Conservation (phyloP, 1,140 invertebrate species). For the Microplitis mediator region DNA sequence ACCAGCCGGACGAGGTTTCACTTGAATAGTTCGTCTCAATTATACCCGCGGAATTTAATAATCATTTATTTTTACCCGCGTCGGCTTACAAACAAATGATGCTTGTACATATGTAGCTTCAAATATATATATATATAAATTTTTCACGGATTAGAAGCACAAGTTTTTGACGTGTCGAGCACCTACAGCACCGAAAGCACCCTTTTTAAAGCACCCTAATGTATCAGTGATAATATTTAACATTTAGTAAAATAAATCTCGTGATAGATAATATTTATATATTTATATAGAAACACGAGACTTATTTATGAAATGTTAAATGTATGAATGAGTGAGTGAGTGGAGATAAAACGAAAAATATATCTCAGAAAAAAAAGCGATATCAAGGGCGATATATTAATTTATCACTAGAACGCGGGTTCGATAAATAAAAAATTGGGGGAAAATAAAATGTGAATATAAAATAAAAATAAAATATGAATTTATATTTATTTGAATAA, state of each 20-base stretch:
- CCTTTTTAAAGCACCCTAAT: constrained; percentile 48
- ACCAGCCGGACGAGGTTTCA: neutral
- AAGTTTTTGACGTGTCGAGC: constrained; percentile 47
- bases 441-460: neutral
- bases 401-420: too few relatives aligned
- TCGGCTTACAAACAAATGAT: neutral
- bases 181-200: constrained; percentile 55
- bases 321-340: constrained; percentile 51
- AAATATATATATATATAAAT: neutral
- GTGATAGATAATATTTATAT: neutral
- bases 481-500: neutral
- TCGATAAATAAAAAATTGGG: neutral
- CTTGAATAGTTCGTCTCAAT: neutral
- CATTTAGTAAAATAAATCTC: constrained; percentile 23
- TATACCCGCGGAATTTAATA: too few relatives aligned
- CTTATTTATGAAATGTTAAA: neutral
- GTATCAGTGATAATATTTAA: constrained; percentile 44
- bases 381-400: neutral
- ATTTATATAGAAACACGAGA: constrained; percentile 21
- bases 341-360: constrained; percentile 35
- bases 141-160: constrained; percentile 36
- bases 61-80: too few relatives aligned
- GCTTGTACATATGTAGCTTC: neutral
- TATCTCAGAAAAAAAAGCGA: constrained; percentile 35
- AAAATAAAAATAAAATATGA: neutral